Percentiles rank a stretch among this genome's conserved stretches.
phyloP scores from a whole-genome alignment of 2,113 vertebrate species.

The Rhinichthys klamathensis region DNA sequence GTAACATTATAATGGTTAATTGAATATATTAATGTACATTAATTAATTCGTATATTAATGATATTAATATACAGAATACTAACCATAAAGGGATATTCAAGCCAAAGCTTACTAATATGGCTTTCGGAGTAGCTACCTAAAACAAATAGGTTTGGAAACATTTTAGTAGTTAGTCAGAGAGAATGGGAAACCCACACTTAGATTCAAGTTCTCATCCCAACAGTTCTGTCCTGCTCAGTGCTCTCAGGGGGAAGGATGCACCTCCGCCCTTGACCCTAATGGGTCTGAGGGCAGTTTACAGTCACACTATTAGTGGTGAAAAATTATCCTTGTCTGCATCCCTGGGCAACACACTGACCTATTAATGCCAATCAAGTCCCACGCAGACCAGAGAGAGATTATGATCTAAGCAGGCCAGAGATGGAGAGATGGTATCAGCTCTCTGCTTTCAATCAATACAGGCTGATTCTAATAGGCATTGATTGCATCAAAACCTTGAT shows the following conservation, averaged over 20 bases:
- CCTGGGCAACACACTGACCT: constrained; percentile 46
- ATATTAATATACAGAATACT: too few species aligned
- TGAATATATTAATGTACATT: neutral
- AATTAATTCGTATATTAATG: too few species aligned
- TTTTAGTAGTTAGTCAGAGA: neutral
- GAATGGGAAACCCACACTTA: neutral
- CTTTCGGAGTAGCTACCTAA: neutral
- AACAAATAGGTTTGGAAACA: neutral
- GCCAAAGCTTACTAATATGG: neutral
- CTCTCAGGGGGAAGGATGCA: neutral
- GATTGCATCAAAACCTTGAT: constrained; percentile 80
- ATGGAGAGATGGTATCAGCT: constrained; percentile 71
- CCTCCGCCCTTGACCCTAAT: constrained; percentile 38
- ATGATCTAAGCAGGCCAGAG: constrained; percentile 53
- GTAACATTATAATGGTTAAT: neutral
- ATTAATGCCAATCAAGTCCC: constrained; percentile 57
- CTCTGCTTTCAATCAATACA: constrained; percentile 80
- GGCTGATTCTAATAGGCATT: constrained; percentile 80
- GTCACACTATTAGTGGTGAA: constrained; percentile 61
- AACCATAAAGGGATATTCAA: too few species aligned
- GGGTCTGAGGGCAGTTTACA: constrained; percentile 49
- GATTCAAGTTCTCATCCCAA: constrained; percentile 2
- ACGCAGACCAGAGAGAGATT: constrained; percentile 45
- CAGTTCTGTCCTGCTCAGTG: neutral
- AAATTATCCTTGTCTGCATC: constrained; percentile 59